A percentile compares a stretch with the other conserved stretches of the same genome.
Conservation (phyloP, 92 coral and sea anemone genomes). For the Heteractis magnifica region DNA sequence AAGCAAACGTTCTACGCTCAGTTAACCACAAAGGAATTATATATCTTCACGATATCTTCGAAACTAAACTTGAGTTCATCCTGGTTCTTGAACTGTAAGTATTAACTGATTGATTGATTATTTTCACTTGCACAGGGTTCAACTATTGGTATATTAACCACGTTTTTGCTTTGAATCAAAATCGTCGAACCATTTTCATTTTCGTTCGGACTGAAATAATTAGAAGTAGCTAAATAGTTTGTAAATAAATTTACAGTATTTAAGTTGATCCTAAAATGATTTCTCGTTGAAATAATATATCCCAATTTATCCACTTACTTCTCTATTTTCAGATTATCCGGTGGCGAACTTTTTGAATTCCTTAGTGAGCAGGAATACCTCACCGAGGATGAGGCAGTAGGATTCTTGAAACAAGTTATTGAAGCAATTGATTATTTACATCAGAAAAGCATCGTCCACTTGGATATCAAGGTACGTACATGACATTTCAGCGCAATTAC, state of each 20-base stretch:
- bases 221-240: neutral
- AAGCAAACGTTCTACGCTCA: constrained; percentile 73
- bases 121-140: neutral
- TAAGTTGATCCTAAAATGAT: neutral
- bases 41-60: constrained; percentile 91
- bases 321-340: constrained; percentile 66
- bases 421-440: constrained; percentile 79
- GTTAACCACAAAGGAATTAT: constrained; percentile 81
- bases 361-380: constrained; percentile 80
- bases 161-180: neutral
- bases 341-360: constrained; percentile 94
- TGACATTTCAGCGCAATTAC: neutral
- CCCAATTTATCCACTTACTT: neutral
- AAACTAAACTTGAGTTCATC: constrained; percentile 67
- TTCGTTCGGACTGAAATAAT: neutral
- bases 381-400: constrained; percentile 87
- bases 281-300: neutral
- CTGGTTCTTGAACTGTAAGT: constrained; percentile 93
- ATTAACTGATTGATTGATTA: neutral
- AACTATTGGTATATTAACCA: neutral
- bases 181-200: neutral
- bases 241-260: neutral
- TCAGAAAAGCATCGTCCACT: constrained; percentile 70
- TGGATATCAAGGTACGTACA: constrained; percentile 83
- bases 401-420: constrained; percentile 78